Base-by-base conservation (phyloP, 2,888 invertebrate species). In the Amiota mariae region DNA sequence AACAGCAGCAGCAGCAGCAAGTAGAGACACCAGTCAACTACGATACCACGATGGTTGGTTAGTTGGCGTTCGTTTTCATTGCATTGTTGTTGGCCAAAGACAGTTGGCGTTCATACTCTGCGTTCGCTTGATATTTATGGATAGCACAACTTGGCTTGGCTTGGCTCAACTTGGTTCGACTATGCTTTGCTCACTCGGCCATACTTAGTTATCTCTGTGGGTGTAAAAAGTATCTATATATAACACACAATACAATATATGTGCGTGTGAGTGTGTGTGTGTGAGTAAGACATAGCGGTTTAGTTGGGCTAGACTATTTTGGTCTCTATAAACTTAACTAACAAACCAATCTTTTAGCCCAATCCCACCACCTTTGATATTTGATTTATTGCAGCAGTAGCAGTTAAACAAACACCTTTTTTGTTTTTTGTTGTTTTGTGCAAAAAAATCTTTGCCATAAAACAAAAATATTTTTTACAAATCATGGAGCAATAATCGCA, bases 401-500 rank as follows among this genome's bases (percentile, higher is more conserved):
- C 1, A 24, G 24, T 3, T 2, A 24, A 24, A 24, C 57, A 24
- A 24, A 24, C 57, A 15, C 18, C 57, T 15, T 15, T 11, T 2
- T 13, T 18, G 20, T 11, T 12, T 8, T 4, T 36, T 36, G n/a
- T 13, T 61, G 24, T 13, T n/a, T 48, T 68, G 18, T 66, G 66
- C 66, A 66, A 48, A 59, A 48, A 59, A 47, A 48, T 66, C 47
- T 48, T 49, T 66, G 66, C 66, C 15, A 1, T 48, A 15, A 48
- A 66, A n/a, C 20, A 49, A 47, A 66, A 66, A 11, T 48, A 13
- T 48, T n/a, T 51, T 18, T 10, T 68, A 54, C 59, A 59, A 59
- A 20, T 48, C 66, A 66, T 66, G 66, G 15, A 15, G 47, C 15
- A 66, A 47, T 66, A 66, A 66, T 66, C 46, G 47, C 11, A 59